A percentile compares a stretch with the other conserved stretches of the same genome.
These are phyloP conservation scores for Amorpha juglandis DNA, from an alignment of 2,888 invertebrate genomes.

Conservation along the genomic window DNA sequence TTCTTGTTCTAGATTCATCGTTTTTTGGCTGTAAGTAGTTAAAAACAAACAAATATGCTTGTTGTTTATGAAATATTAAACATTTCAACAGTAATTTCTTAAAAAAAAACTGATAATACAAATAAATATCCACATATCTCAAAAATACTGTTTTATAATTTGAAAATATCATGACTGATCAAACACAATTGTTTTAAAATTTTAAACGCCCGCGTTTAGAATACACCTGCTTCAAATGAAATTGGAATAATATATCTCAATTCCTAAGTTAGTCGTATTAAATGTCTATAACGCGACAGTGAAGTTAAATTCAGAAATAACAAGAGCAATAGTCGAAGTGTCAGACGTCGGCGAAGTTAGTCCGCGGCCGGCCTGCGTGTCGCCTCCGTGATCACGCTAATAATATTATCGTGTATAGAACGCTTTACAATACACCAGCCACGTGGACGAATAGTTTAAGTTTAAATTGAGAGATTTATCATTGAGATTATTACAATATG, in stretches of 20 bases:
- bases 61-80: too few species aligned
- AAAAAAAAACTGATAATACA: too few species aligned
- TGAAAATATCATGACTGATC: too few species aligned
- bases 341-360: conserved; percentile 69
- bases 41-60: too few species aligned
- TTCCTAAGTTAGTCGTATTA: background rate
- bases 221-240: background rate
- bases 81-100: too few species aligned
- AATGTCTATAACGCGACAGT: conserved; percentile 3
- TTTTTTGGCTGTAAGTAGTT: too few species aligned
- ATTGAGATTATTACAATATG: too few species aligned
- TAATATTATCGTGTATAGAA: conserved; percentile 48
- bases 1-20: too few species aligned
- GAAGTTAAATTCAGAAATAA: conserved; percentile 51
- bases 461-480: background rate
- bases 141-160: too few species aligned
- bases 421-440: conserved; percentile 17
- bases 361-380: conserved; percentile 63
- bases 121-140: too few species aligned
- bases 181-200: too few species aligned
- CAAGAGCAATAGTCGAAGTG: conserved; percentile 47
- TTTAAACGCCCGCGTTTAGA: too few species aligned
- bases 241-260: background rate
- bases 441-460: background rate
- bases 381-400: conserved; percentile 74